Conservation (phyloP, 2,888 invertebrate species). For the Pseudeuparius sepicola region DNA sequence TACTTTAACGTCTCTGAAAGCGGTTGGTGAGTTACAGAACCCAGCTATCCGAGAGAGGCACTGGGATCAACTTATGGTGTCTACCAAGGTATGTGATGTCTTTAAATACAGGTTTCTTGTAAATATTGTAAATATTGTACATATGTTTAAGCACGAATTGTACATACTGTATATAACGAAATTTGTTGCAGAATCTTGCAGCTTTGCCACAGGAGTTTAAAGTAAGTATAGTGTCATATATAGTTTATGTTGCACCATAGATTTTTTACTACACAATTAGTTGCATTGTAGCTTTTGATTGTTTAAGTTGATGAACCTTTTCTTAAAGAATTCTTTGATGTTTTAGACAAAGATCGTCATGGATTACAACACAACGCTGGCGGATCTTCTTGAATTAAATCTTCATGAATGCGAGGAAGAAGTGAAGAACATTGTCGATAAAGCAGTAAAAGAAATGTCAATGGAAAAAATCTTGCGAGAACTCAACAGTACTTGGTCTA, state of each 20-base stretch:
- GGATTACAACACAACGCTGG: conserved; percentile 84
- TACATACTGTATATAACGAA: conserved; percentile 30
- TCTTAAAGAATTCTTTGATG: too few relatives aligned
- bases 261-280: too few relatives aligned
- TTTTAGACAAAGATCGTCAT: conserved; percentile 84
- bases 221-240: conserved; percentile 55
- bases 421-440: conserved; percentile 94
- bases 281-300: too few relatives aligned
- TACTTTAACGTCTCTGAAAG: conserved; percentile 88
- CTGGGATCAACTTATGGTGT: conserved; percentile 94
- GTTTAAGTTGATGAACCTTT: too few relatives aligned
- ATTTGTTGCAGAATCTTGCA: conserved; percentile 66
- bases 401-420: conserved; percentile 96
- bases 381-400: conserved; percentile 83
- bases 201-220: conserved; percentile 70
- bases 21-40: conserved; percentile 93
- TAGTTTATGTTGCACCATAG: too few relatives aligned
- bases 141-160: conserved; percentile 17
- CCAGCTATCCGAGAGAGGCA: conserved; percentile 92
- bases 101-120: too few relatives aligned
- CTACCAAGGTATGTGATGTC: conserved; percentile 95
- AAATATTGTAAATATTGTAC: conserved; percentile 26
- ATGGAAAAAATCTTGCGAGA: conserved; percentile 94
- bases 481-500: conserved; percentile 82
- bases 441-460: conserved; percentile 96